A percentile compares a stretch with the other conserved stretches of the same genome.
phyloP scores from a whole-genome alignment of 2,113 vertebrate species.

The Lepus americanus region DNA sequence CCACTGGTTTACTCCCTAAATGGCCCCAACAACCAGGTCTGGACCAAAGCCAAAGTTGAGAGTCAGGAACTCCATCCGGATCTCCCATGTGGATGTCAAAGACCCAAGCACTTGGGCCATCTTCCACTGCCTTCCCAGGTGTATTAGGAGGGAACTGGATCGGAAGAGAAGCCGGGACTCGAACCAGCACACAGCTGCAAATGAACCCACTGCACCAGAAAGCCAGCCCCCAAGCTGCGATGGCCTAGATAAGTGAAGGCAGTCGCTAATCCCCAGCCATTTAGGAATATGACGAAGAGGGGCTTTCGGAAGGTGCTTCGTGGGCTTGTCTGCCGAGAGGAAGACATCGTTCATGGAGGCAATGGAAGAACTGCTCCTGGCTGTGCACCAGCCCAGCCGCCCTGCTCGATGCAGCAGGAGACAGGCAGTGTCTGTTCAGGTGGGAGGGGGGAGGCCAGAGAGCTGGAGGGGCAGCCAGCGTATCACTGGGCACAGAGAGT shows the following conservation, averaged over 20 bases:
- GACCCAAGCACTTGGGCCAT: no score
- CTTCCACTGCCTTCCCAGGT: no score
- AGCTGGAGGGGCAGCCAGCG: neutral
- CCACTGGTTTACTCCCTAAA: no score
- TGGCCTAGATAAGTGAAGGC: slow-evolving; percentile 11
- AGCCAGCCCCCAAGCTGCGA: neutral
- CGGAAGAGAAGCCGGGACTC: no score
- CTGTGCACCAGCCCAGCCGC: slow-evolving; percentile 38
- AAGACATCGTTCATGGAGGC: neutral
- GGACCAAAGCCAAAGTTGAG: no score
- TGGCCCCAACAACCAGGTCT: no score
- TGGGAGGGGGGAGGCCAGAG: neutral
- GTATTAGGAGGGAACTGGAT: no score
- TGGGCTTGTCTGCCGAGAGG: neutral
- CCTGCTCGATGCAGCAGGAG: slow-evolving; percentile 51
- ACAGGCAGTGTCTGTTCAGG: slow-evolving; percentile 24
- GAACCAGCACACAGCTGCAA: no score
- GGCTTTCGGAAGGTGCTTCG: neutral
- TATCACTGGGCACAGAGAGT: neutral
- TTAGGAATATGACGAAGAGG: slow-evolving; percentile 4
- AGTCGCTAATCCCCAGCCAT: neutral
- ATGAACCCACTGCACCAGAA: no score
- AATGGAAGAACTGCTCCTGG: slow-evolving; percentile 36
- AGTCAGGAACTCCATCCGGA: no score
- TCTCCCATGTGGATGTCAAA: no score